These are phyloP conservation scores for Kuschelorhynchus macadamiae DNA, from an alignment of 2,888 invertebrate genomes.

Conservation along the genomic window DNA sequence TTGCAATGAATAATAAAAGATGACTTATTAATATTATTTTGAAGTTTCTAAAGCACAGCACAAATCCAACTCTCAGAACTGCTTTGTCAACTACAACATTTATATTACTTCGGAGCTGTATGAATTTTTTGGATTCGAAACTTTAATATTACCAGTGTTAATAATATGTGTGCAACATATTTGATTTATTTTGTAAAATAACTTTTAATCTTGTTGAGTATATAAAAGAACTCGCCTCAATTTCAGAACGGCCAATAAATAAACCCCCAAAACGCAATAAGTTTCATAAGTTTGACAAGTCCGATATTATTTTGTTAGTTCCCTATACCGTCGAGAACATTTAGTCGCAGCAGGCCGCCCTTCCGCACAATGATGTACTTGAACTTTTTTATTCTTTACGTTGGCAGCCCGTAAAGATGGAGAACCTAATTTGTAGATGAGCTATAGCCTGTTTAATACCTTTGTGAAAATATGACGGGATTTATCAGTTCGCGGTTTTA, in stretches of 20 bases:
- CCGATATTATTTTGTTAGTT: conserved; percentile 64
- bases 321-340: conserved; percentile 58
- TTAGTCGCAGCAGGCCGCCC: conserved; percentile 64
- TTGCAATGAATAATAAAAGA: too few species aligned
- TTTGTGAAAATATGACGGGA: neutral
- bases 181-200: too few species aligned
- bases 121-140: too few species aligned
- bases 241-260: conserved; percentile 26
- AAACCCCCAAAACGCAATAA: conserved; percentile 37
- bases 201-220: too few species aligned
- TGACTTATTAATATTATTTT: too few species aligned
- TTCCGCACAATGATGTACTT: conserved; percentile 65
- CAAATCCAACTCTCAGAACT: too few species aligned
- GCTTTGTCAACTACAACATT: too few species aligned
- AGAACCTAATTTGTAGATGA: conserved; percentile 64
- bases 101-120: too few species aligned
- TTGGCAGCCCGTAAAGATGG: conserved; percentile 68
- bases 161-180: too few species aligned
- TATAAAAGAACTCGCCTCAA: neutral
- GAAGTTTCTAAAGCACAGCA: too few species aligned
- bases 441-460: neutral
- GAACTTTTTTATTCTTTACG: conserved; percentile 65
- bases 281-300: conserved; percentile 53
- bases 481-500: neutral
- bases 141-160: too few species aligned